These are phyloP conservation scores for Eupeodes corollae DNA, from an alignment of 1,140 invertebrate species.

Conservation along the genomic window DNA sequence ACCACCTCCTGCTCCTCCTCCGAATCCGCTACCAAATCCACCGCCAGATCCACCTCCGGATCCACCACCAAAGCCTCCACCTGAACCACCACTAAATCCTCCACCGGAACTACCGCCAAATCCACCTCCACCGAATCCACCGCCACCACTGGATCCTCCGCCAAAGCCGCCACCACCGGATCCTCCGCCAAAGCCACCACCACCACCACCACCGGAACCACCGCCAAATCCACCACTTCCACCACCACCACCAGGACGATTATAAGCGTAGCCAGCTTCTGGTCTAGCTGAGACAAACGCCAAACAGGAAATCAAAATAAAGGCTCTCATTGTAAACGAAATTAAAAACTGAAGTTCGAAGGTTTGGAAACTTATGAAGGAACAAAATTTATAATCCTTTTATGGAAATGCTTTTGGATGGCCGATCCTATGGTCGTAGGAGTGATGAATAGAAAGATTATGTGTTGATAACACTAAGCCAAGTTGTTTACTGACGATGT, in stretches of 20 bases:
- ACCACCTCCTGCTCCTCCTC: slow-evolving; percentile 21
- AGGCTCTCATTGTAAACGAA: slow-evolving; percentile 28
- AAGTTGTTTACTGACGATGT: slow-evolving; percentile 37
- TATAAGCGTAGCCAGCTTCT: slow-evolving; percentile 49
- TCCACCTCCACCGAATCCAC: slow-evolving; percentile 23
- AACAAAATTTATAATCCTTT: background rate
- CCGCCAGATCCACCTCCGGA: background rate
- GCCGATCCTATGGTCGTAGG: slow-evolving; percentile 7
- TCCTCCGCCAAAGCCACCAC: slow-evolving; percentile 11
- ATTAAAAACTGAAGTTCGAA: background rate
- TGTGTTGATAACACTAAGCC: slow-evolving; percentile 37
- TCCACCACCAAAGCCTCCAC: slow-evolving; percentile 12
- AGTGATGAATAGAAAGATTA: slow-evolving; percentile 8
- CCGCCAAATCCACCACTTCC: slow-evolving; percentile 18
- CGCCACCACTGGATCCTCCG: slow-evolving; percentile 20
- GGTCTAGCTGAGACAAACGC: slow-evolving; percentile 46
- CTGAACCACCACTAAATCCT: slow-evolving; percentile 12
- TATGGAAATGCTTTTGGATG: slow-evolving; percentile 5
- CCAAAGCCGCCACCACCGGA: slow-evolving; percentile 2
- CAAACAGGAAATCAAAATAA: slow-evolving; percentile 46
- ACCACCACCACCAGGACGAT: slow-evolving; percentile 41
- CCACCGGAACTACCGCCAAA: slow-evolving; percentile 7
- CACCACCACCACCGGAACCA: slow-evolving; percentile 13
- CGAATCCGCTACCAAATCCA: slow-evolving; percentile 37
- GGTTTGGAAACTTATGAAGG: background rate